A percentile compares a stretch with the other conserved stretches of the same genome.
Conservation (phyloP, 2,888 invertebrate genomes). For the Tachystola acroxantha region DNA sequence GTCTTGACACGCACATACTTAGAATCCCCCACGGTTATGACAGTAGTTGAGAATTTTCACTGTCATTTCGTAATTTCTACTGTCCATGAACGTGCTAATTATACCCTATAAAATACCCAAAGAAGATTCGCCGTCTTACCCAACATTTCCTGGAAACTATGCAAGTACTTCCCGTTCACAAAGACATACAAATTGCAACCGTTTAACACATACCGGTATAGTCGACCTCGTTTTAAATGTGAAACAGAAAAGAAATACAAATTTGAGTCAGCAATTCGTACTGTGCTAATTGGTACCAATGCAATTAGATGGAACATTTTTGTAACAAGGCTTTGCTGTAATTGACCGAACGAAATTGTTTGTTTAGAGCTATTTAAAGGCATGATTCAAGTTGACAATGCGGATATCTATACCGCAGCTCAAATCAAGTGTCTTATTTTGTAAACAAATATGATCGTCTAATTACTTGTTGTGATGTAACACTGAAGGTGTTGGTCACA, state of each 20-base stretch:
- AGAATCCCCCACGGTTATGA: too few species aligned
- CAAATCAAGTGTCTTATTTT: too few species aligned
- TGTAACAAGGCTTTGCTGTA: conserved; percentile 24
- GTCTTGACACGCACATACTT: too few species aligned
- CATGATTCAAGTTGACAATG: too few species aligned
- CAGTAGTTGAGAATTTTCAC: too few species aligned
- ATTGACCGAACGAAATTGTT: not conserved
- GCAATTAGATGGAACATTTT: conserved; percentile 46
- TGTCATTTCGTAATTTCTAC: too few species aligned
- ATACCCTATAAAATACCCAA: too few species aligned
- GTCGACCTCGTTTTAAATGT: conserved; percentile 36
- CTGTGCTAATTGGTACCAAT: conserved; percentile 49
- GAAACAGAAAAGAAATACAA: conserved; percentile 46
- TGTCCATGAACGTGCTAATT: too few species aligned
- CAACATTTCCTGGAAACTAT: conserved; percentile 6
- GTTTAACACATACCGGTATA: conserved; percentile 39
- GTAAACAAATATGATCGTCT: too few species aligned
- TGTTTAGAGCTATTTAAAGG: too few species aligned
- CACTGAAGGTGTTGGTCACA: conserved; percentile 16
- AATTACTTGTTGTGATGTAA: too few species aligned
- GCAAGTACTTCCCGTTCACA: conserved; percentile 22
- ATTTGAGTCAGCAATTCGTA: conserved; percentile 59
- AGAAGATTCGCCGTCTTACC: conserved; percentile 3
- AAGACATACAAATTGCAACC: conserved; percentile 32
- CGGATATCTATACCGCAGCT: too few species aligned